A percentile compares a stretch with the other conserved stretches of the same genome.
These are phyloP conservation scores for Scomberomorus guttatus DNA, from an alignment of 2,797 vertebrate genomes.

Conservation along the genomic window DNA sequence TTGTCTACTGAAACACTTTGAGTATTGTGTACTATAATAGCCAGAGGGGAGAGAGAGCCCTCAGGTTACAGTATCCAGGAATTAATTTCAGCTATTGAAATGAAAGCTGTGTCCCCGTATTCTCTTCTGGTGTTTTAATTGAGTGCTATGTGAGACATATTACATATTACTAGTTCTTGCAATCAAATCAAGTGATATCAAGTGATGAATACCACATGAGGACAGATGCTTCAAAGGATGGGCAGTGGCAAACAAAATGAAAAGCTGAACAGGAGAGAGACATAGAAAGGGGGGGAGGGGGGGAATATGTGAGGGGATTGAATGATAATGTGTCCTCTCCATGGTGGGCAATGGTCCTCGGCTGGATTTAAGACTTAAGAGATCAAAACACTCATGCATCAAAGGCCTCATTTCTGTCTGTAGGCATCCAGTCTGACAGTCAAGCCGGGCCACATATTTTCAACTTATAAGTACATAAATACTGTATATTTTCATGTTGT, in stretches of 20 bases:
- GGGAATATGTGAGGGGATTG: conserved; percentile 58
- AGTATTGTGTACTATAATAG: conserved; percentile 5
- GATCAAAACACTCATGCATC: conserved; percentile 80
- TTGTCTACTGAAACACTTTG: conserved; percentile 19
- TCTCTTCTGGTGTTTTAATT: conserved; percentile 54
- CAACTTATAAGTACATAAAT: conserved; percentile 64
- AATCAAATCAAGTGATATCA: conserved; percentile 66
- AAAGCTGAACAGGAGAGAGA: conserved; percentile 29
- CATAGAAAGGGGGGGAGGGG: conserved; percentile 4
- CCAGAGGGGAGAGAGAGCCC: neutral
- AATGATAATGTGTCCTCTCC: conserved; percentile 66
- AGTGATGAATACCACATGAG: conserved; percentile 61
- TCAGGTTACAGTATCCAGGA: conserved; percentile 24
- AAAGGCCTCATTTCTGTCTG: conserved; percentile 75
- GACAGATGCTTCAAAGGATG: conserved; percentile 65
- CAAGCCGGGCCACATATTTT: conserved; percentile 40
- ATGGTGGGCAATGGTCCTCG: conserved; percentile 62
- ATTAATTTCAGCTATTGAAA: conserved; percentile 55
- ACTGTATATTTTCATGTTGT: conserved; percentile 47
- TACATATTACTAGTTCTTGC: conserved; percentile 45
- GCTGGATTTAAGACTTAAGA: conserved; percentile 77
- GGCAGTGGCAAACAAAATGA: conserved; percentile 50
- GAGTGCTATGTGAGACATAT: conserved; percentile 45
- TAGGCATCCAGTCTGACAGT: conserved; percentile 64
- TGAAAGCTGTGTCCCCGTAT: conserved; percentile 43